phyloP scores from a whole-genome alignment of 2,113 vertebrate genomes.

The Microtus richardsoni region DNA sequence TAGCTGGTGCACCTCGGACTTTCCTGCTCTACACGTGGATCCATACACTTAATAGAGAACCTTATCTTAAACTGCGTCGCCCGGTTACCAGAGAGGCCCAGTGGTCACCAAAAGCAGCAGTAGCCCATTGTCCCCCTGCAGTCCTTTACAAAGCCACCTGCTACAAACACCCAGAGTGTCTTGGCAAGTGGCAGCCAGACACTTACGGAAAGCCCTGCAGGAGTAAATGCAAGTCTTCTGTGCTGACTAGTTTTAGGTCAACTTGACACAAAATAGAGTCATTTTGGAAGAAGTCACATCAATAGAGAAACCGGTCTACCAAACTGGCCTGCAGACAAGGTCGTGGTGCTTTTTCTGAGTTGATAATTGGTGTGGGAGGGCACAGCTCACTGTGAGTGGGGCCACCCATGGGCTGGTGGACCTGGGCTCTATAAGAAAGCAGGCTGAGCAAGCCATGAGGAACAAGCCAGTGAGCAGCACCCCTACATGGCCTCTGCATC shows the following conservation, averaged over 20 bases:
- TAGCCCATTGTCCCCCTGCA: not conserved
- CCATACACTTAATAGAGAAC: not conserved
- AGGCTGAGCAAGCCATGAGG: not conserved
- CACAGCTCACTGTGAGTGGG: not conserved
- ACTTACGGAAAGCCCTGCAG: not conserved
- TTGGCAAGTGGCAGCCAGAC: not conserved
- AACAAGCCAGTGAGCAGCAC: not conserved
- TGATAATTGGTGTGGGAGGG: not conserved
- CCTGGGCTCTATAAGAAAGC: not conserved
- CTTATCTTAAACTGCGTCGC: not conserved
- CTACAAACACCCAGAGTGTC: too few relatives aligned
- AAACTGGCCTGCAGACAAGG: not conserved
- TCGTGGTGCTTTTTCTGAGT: not conserved
- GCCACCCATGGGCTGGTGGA: not conserved
- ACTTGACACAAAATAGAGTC: not conserved
- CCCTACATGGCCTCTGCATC: not conserved
- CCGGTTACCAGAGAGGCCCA: not conserved
- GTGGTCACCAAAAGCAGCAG: not conserved
- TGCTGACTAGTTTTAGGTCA: not conserved
- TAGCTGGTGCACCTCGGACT: not conserved
- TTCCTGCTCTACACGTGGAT: not conserved
- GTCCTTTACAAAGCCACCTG: not conserved
- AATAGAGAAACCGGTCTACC: not conserved
- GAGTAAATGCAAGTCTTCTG: not conserved
- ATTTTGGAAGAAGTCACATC: not conserved